A percentile compares a stretch with the other conserved stretches of the same genome.
These are phyloP conservation scores for Drosophila bipectinata DNA, from an alignment of 1,140 invertebrate genomes.

Conservation along the genomic window DNA sequence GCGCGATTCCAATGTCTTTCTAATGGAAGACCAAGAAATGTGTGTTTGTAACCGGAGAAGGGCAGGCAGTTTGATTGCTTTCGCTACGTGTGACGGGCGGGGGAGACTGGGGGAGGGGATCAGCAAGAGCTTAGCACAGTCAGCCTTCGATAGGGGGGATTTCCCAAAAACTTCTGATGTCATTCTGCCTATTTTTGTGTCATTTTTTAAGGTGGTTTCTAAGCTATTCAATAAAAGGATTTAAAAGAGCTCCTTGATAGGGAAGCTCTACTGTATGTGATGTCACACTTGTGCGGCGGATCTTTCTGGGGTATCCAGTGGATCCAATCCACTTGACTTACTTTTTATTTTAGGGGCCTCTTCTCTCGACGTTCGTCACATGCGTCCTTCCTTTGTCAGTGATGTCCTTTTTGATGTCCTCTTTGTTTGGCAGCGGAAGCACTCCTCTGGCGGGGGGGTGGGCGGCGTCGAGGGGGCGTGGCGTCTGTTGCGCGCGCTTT, in stretches of 20 bases:
- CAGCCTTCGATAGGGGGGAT: neutral
- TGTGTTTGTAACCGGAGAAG: conserved; percentile 56
- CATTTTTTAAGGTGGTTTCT: too few species aligned
- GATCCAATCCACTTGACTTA: conserved; percentile 29
- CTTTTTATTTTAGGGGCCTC: conserved; percentile 16
- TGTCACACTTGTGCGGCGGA: conserved; percentile 2
- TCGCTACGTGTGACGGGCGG: neutral
- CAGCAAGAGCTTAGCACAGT: conserved; percentile 21
- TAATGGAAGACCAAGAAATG: conserved; percentile 81
- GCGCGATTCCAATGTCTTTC: conserved; percentile 68
- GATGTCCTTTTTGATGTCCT: conserved; percentile 12
- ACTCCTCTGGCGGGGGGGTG: too few species aligned
- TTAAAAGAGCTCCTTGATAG: neutral
- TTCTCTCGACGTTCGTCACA: conserved; percentile 30
- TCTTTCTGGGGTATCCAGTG: too few species aligned
- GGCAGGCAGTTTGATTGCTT: conserved; percentile 61
- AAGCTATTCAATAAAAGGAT: too few species aligned
- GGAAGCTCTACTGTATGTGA: neutral
- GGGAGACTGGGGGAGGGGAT: conserved; percentile 9
- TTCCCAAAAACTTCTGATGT: neutral
- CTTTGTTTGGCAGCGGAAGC: neutral
- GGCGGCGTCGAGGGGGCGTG: conserved; percentile 8
- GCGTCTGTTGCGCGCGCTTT: conserved; percentile 62
- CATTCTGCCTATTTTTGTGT: too few species aligned
- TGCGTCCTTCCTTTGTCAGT: conserved; percentile 9